Evolutionary conservation across 2,113 vertebrate genomes (phyloP).

Genomic region (Bettongia penicillata): DNA sequence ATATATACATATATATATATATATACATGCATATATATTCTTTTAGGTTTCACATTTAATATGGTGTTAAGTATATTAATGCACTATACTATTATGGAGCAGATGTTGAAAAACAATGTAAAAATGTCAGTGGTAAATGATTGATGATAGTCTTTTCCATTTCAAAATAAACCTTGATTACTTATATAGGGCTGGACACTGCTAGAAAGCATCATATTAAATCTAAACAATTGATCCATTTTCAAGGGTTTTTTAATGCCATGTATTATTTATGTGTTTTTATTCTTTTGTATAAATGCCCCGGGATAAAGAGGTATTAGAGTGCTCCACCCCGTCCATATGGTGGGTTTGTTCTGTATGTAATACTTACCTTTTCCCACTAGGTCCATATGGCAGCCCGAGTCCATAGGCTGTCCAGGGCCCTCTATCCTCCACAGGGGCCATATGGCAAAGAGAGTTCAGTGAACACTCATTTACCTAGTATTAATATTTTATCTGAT

Average conservation of each 20-base stretch:
- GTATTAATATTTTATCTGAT: conserved; percentile 84
- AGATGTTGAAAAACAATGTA: conserved; percentile 87
- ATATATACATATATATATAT: conserved; percentile 72
- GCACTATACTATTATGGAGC: conserved; percentile 81
- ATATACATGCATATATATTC: conserved; percentile 77
- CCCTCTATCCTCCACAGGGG: conserved; percentile 83
- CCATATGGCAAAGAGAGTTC: conserved; percentile 85
- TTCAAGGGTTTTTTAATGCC: conserved; percentile 81
- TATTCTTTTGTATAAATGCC: conserved; percentile 82
- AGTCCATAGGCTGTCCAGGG: conserved; percentile 82
- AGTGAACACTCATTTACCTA: conserved; percentile 83
- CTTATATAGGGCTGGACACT: conserved; percentile 86
- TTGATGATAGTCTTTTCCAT: conserved; percentile 86
- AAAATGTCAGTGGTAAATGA: conserved; percentile 90
- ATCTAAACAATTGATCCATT: conserved; percentile 87
- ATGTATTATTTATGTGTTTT: conserved; percentile 86
- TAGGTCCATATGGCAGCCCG: conserved; percentile 86
- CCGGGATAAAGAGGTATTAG: conserved; percentile 78
- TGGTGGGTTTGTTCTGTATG: conserved; percentile 83
- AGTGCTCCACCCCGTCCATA: conserved; percentile 85
- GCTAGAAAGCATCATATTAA: conserved; percentile 87
- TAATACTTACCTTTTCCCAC: conserved; percentile 84
- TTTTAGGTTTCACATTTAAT: conserved; percentile 75
- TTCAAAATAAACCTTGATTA: conserved; percentile 88
- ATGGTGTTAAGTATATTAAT: conserved; percentile 81